Evolutionary conservation across 2,113 vertebrate genomes (phyloP).

Genomic region (Rhipidura dahli): DNA sequence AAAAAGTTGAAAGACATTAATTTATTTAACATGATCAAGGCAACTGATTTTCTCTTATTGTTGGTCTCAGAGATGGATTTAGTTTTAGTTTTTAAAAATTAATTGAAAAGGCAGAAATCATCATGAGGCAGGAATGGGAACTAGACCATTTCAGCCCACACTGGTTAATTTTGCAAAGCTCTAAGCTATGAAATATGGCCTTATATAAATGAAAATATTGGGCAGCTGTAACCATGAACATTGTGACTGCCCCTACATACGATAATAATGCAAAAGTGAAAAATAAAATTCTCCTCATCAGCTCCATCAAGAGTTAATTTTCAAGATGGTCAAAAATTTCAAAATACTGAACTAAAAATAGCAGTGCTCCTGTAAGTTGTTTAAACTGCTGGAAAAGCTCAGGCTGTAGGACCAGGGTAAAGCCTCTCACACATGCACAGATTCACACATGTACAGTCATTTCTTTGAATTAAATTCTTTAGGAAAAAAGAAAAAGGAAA

Average conservation of each 20-base stretch:
- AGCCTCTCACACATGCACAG: neutral
- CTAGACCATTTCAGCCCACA: neutral
- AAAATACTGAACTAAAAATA: constrained; percentile 19
- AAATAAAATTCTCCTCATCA: neutral
- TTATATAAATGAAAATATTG: neutral
- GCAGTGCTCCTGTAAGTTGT: neutral
- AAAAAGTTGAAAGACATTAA: neutral
- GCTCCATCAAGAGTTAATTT: neutral
- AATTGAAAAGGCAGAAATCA: neutral
- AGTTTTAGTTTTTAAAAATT: neutral
- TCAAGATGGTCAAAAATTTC: neutral
- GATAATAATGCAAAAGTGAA: neutral
- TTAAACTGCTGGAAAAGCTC: neutral
- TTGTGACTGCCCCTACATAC: neutral
- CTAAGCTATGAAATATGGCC: neutral
- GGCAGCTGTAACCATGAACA: neutral
- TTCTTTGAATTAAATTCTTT: neutral
- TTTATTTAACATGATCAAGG: neutral
- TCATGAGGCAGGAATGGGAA: neutral
- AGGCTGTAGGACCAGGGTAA: neutral
- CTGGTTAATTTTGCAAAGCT: neutral
- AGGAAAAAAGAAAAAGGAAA: neutral
- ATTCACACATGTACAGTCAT: neutral
- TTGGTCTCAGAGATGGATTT: neutral
- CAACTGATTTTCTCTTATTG: neutral